phyloP scores from a whole-genome alignment of 2,888 invertebrate genomes.

The Gastrophysa polygoni region DNA sequence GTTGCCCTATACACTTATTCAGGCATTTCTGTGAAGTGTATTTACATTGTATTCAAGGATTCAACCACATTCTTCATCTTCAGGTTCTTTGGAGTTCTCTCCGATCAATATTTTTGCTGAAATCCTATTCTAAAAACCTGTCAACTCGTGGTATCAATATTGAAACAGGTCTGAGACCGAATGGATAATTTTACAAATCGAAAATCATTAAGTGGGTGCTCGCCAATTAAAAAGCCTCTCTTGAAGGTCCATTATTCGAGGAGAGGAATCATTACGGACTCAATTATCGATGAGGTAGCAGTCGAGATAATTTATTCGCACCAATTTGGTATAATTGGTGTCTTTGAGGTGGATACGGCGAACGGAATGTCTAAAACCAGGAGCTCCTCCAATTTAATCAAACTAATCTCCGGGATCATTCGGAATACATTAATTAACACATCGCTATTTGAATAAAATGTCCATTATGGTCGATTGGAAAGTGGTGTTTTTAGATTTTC shows the following conservation, averaged over 20 bases:
- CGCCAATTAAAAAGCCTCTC: constrained; percentile 8
- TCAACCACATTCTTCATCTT: too few species aligned
- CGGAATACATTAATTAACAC: constrained; percentile 59
- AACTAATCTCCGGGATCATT: constrained; percentile 54
- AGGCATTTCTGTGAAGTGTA: too few species aligned
- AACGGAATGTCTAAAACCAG: constrained; percentile 57
- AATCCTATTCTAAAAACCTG: too few species aligned
- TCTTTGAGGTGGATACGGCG: constrained; percentile 49
- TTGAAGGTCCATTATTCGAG: constrained; percentile 8
- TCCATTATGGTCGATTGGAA: constrained; percentile 57
- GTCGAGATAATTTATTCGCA: constrained; percentile 57
- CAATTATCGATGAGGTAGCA: constrained; percentile 37
- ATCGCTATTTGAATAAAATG: constrained; percentile 59
- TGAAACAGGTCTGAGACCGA: background rate
- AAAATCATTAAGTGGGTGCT: constrained; percentile 9
- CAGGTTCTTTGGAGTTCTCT: too few species aligned
- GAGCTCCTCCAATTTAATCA: constrained; percentile 56
- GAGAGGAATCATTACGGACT: constrained; percentile 22
- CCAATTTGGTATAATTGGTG: constrained; percentile 56
- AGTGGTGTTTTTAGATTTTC: constrained; percentile 49
- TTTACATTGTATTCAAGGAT: too few species aligned
- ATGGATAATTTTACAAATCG: constrained; percentile 13
- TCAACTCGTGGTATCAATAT: too few species aligned
- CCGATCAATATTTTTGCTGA: too few species aligned
- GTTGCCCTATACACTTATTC: too few species aligned